Base-by-base conservation (phyloP, 1,140 invertebrate genomes). In the Anthonomus grandis region DNA sequence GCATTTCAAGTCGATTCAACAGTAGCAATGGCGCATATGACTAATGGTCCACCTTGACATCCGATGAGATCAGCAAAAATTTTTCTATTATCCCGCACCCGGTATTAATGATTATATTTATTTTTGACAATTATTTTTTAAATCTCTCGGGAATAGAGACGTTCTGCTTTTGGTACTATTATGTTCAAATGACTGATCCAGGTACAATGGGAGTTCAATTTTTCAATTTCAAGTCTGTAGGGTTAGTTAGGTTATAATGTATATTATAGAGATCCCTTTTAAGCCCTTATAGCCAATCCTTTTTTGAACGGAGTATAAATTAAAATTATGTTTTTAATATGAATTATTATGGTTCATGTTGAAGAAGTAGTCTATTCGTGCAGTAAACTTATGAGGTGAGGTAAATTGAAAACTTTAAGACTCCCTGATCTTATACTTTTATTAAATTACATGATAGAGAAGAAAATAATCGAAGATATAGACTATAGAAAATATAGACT, bases 71-170 rank as follows among this genome's bases (percentile, higher is more conserved):
- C 56, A 59, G 57, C 57, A 59, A 46, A n/a, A 52, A 47, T 59
- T 59, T 59, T 59, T 59, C 57, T 59, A 59, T 59, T 59, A 59
- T 59, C 42, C 57, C 49, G 21, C 49, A 36, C 27, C 56, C 34
- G n/a, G 48, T 51, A 58, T 58, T 58, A 58, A 58, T 58, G 56
- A 58, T 58, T 46, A 17, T 58, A 58, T 52, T 51, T 58, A 58
- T 46, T 58, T 57, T 57, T 57, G 46, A 56, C 54, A 39, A 48
- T 24, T 38, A 48, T 56, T 56, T 57, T 51, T 31, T 58, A 47
- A 47, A 23, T 46, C 56, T 48, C 49, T 23, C 21, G 56, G 25
- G 56, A 38, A 37, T 57, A 21, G 42, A 57, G 45, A 57, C 37
- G 48, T 52, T 24, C 41, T 21, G 27, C 22, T 24, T 25, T 2